A percentile compares a stretch with the other conserved stretches of the same genome.
phyloP scores from a whole-genome alignment of 2,888 invertebrate species.

The Caenorhabditis sp. region DNA sequence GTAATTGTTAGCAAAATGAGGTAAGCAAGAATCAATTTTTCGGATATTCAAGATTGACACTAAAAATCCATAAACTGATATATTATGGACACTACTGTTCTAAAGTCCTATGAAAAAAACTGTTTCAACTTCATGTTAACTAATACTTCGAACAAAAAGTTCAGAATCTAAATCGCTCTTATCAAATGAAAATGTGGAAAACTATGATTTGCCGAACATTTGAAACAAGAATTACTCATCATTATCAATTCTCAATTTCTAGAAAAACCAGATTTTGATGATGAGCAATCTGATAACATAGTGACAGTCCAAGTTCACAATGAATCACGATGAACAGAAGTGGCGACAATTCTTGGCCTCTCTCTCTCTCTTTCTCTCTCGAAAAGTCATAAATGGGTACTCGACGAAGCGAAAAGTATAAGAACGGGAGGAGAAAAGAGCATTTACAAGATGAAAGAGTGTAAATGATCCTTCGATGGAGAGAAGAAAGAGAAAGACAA shows the following conservation, averaged over 20 bases:
- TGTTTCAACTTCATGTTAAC: too few relatives aligned
- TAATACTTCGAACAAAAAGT: too few relatives aligned
- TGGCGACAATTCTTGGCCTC: background rate
- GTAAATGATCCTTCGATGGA: slow-evolving; percentile 49
- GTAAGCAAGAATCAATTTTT: too few relatives aligned
- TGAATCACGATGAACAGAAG: slow-evolving; percentile 17
- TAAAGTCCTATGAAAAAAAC: too few relatives aligned
- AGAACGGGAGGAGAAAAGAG: slow-evolving; percentile 30
- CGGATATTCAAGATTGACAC: too few relatives aligned
- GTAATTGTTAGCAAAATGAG: too few relatives aligned
- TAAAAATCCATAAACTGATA: too few relatives aligned
- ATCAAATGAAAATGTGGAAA: background rate
- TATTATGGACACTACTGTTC: too few relatives aligned
- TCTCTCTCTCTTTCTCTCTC: background rate
- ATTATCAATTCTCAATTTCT: background rate
- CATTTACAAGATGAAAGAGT: slow-evolving; percentile 63
- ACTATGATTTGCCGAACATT: background rate
- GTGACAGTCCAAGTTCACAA: background rate
- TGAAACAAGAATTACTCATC: background rate
- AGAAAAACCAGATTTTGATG: background rate
- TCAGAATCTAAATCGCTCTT: background rate
- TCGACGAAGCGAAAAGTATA: background rate
- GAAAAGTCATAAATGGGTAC: slow-evolving; percentile 12
- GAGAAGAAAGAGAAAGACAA: slow-evolving; percentile 2
- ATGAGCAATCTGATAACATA: slow-evolving; percentile 12